Conservation (phyloP, 2,113 vertebrate species). For the Lasiurus cinereus region DNA sequence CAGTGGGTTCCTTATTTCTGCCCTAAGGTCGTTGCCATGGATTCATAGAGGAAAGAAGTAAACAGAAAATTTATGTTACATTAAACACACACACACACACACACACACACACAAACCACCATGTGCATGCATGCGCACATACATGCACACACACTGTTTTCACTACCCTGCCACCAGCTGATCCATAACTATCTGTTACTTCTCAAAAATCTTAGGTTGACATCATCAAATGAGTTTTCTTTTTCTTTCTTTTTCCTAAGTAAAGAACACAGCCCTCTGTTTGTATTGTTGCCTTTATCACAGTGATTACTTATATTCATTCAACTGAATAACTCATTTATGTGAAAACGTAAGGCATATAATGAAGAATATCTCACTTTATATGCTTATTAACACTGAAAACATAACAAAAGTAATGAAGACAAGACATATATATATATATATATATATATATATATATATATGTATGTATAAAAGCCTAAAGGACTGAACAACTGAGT, state of each 20-base stretch:
- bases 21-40: conserved; percentile 2
- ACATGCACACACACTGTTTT: neutral
- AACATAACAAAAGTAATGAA: conserved; percentile 39
- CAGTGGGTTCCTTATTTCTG: conserved; percentile 14
- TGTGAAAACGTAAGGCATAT: conserved; percentile 29
- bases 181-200: conserved; percentile 26
- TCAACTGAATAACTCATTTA: neutral
- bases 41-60: conserved; percentile 57
- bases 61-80: conserved; percentile 43
- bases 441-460: no score
- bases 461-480: no score
- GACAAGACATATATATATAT: neutral
- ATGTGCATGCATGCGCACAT: neutral
- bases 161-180: neutral
- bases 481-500: no score
- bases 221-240: conserved; percentile 29
- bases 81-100: neutral
- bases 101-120: neutral
- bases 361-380: neutral
- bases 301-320: conserved; percentile 7
- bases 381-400: neutral
- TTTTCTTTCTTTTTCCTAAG: neutral
- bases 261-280: neutral
- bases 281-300: conserved; percentile 51
- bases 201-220: conserved; percentile 43